These are phyloP conservation scores for Argya squamiceps DNA, from an alignment of 2,797 vertebrate genomes.

Conservation along the genomic window DNA sequence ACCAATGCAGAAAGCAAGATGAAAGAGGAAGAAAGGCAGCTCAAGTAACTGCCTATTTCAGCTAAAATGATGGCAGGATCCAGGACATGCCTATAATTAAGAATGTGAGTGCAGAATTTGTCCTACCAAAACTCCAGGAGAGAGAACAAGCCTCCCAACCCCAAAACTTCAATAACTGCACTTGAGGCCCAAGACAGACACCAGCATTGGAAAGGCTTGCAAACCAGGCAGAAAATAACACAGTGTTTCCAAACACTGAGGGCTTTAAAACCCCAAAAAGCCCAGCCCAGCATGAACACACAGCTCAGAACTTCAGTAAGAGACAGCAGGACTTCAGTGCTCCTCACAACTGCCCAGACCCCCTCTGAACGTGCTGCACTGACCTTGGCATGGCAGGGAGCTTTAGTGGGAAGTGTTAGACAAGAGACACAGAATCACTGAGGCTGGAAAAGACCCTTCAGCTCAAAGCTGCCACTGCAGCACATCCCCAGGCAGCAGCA, in stretches of 20 bases:
- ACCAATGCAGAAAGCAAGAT: not conserved
- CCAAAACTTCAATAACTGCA: not conserved
- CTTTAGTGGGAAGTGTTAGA: not conserved
- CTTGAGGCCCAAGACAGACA: not conserved
- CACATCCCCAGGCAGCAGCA: not conserved
- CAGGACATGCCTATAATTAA: not conserved
- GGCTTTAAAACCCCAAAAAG: not conserved
- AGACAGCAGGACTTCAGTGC: not conserved
- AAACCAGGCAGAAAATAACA: not conserved
- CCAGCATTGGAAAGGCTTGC: not conserved
- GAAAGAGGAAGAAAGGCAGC: conserved; percentile 23
- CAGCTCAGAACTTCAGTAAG: not conserved
- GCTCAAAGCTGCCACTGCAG: not conserved
- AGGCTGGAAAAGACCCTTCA: not conserved
- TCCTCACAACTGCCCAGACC: not conserved
- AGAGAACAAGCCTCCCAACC: not conserved
- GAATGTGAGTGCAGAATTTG: not conserved
- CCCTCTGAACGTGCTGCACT: not conserved
- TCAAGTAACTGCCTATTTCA: not conserved
- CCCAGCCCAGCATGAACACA: not conserved
- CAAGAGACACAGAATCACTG: not conserved
- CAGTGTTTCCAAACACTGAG: not conserved
- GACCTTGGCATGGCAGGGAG: accelerated
- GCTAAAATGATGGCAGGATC: accelerated
- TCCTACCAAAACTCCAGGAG: not conserved